Evolutionary conservation across 2,797 vertebrate genomes (phyloP), one percentile per base, ranked within the genome.

Genomic region (Karalla daura): DNA sequence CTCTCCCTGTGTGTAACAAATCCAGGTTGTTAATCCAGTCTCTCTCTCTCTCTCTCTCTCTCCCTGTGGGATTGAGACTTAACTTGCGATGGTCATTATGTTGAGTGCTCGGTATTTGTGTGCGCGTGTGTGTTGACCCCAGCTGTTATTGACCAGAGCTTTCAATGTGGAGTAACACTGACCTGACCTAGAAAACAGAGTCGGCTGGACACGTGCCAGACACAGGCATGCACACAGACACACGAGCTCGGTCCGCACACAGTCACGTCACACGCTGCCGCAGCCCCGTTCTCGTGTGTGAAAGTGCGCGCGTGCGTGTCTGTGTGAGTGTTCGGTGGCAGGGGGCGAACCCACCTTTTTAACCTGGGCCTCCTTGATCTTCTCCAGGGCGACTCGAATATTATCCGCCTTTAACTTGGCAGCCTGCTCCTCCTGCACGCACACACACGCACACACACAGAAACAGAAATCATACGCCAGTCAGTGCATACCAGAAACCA

Each of bases 301-400:
- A 10, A 46, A 32, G 58, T 23, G 37, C 7, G 24, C 7, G 47
- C 18, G 23, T 13, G 39, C 36, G 13, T 53, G 56, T n/a, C 10
- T 11, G 18, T 12, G 17, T 32, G 32, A 59, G 52, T 36, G 24
- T 24, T 15, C 6, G n/a, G n/a, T n/a, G n/a, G n/a, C n/a, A n/a
- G n/a, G n/a, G n/a, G n/a, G n/a, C n/a, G 5, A 46, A 68, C 86
- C 89, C 78, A 98, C 98, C 96, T 99, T 99, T 92, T 99, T 99
- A 62, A 99, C 96, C 91, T 99, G 97, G 25, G 98, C 98, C 89
- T 99, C 98, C 90, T 98, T 99, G 89, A 99, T 99, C 90, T 99
- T 99, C 91, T 99, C 98, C 81, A 99, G 90, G 0, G 98, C 98
- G 66, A 98, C 92, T 44, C 97, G 91, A 51, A 99, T 99, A 78